These are phyloP conservation scores for Otolemur crassicaudatus DNA, from an alignment of 2,797 vertebrate species.

Conservation along the genomic window DNA sequence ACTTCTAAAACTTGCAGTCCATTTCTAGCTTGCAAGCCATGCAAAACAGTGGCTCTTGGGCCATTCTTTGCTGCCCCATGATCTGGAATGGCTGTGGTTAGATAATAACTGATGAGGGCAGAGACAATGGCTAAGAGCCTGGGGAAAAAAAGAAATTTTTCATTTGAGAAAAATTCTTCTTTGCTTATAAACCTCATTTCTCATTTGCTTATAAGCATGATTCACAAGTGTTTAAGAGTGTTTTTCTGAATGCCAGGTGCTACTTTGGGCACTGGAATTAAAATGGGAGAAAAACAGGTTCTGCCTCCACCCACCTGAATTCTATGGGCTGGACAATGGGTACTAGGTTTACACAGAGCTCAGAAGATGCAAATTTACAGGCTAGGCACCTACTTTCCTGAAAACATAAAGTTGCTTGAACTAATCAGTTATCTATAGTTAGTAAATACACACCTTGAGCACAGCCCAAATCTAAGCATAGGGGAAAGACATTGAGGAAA, in stretches of 20 bases:
- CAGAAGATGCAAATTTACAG: not conserved
- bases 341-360: not conserved
- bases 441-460: not conserved
- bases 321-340: not conserved
- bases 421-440: not conserved
- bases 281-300: not conserved
- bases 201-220: not conserved
- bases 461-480: not conserved
- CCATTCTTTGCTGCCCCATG: not conserved
- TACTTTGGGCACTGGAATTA: not conserved
- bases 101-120: not conserved
- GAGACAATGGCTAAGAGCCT: not conserved
- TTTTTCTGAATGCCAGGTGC: not conserved
- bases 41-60: not conserved
- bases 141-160: not conserved
- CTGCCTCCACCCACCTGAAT: not conserved
- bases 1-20: slow-evolving; percentile 4
- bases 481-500: slow-evolving; percentile 29
- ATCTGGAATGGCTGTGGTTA: not conserved
- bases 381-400: not conserved
- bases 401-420: not conserved
- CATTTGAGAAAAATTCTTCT: slow-evolving; percentile 9
- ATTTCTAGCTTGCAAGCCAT: not conserved
- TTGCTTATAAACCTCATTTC: not conserved
- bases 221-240: not conserved